phyloP scores from a whole-genome alignment of 1,140 invertebrate species.

The Dendroctonus valens region DNA sequence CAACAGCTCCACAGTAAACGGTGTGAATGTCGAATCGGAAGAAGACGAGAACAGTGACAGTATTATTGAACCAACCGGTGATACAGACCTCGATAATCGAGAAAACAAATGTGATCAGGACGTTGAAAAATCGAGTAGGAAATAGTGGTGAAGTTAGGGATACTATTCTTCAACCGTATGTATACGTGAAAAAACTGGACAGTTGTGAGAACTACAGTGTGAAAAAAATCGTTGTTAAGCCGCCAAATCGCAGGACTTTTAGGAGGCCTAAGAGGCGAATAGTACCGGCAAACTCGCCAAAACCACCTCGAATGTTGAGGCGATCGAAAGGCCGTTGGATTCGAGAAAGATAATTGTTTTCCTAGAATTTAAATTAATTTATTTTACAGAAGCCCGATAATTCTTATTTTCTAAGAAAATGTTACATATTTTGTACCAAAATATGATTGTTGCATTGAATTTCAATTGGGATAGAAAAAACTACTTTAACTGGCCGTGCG shows the following conservation, averaged over 20 bases:
- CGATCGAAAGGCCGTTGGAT: conserved; percentile 46
- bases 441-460: conserved; percentile 25
- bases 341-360: conserved; percentile 44
- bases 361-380: conserved; percentile 27
- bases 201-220: conserved; percentile 21
- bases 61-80: conserved; percentile 24
- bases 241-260: conserved; percentile 37
- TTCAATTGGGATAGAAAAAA: too few species aligned
- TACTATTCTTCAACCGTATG: conserved; percentile 43
- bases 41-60: conserved; percentile 33
- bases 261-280: conserved; percentile 37
- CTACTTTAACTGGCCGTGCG: too few species aligned
- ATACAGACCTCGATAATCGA: conserved; percentile 28
- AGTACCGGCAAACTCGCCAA: conserved; percentile 39
- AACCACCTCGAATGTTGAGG: conserved; percentile 46
- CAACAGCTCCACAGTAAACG: conserved; percentile 27
- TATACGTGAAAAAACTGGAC: conserved; percentile 47
- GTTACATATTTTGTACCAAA: conserved; percentile 42
- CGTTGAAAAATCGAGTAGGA: conserved; percentile 33
- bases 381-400: conserved; percentile 28
- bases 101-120: conserved; percentile 22
- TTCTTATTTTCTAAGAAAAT: conserved; percentile 34
- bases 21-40: conserved; percentile 31
- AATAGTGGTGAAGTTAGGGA: conserved; percentile 40
- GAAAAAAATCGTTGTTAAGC: conserved; percentile 12